Conservation (phyloP, 1,140 invertebrate genomes). For the Piezodorus guildinii region DNA sequence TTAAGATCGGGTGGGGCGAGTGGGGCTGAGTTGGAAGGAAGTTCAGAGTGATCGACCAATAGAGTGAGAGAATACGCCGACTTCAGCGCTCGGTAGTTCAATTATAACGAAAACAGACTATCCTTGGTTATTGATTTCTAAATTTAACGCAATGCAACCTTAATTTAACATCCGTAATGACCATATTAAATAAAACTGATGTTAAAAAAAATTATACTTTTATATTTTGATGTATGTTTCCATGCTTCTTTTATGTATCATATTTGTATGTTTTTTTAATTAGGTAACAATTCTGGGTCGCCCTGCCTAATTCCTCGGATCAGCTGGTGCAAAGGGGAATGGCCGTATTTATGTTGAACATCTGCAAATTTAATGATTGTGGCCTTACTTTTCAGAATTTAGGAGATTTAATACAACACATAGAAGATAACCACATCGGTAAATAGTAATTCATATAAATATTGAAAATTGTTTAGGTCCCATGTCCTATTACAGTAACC, state of each 20-base stretch:
- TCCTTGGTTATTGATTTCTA: slow-evolving; percentile 6
- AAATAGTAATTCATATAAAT: slow-evolving; percentile 34
- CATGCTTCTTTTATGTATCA: no score
- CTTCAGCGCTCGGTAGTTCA: not conserved
- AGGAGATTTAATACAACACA: slow-evolving; percentile 67
- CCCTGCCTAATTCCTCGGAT: not conserved
- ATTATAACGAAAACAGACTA: not conserved
- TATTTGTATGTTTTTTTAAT: no score
- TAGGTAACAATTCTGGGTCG: not conserved
- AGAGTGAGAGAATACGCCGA: not conserved
- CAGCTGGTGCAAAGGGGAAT: slow-evolving; percentile 39
- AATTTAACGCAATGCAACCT: not conserved
- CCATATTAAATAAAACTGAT: no score
- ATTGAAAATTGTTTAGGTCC: slow-evolving; percentile 4
- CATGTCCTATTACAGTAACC: not conserved
- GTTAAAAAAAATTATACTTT: no score
- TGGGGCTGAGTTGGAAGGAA: slow-evolving; percentile 10
- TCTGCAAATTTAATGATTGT: slow-evolving; percentile 77
- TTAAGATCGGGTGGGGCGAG: slow-evolving; percentile 2
- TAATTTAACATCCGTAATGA: no score
- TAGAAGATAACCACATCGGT: slow-evolving; percentile 77
- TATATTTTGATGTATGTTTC: no score
- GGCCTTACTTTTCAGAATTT: slow-evolving; percentile 66
- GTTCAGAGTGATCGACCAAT: slow-evolving; percentile 20
- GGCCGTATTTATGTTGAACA: slow-evolving; percentile 77